Evolutionary conservation across 1,140 invertebrate genomes (phyloP).

Genomic region (Laupala kohalensis): DNA sequence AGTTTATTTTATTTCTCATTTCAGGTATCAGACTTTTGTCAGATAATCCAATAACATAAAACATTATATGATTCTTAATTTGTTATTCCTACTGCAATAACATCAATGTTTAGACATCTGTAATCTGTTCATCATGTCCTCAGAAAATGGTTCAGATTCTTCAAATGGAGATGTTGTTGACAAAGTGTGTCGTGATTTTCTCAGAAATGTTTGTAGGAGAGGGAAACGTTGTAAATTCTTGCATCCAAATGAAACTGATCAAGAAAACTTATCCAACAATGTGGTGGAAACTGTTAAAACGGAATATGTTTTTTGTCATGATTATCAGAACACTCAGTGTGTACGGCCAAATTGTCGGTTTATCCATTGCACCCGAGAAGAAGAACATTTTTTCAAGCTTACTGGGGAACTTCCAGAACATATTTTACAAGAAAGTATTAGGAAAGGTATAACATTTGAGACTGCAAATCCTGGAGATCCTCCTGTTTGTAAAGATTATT

Average conservation of each 20-base stretch:
- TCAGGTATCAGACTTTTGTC: too few species aligned
- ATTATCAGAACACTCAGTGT: constrained; percentile 65
- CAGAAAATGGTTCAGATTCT: constrained; percentile 10
- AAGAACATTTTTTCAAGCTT: constrained; percentile 58
- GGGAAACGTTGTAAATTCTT: constrained; percentile 64
- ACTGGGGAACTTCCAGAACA: constrained; percentile 53
- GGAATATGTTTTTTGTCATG: constrained; percentile 58
- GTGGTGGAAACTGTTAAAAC: constrained; percentile 5
- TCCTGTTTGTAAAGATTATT: constrained; percentile 61
- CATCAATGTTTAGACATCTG: too few species aligned
- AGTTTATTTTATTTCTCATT: too few species aligned
- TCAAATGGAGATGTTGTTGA: constrained; percentile 13
- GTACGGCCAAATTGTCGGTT: constrained; percentile 53
- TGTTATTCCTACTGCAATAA: too few species aligned
- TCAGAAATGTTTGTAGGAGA: constrained; percentile 53
- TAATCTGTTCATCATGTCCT: constrained; percentile 7
- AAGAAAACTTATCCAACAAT: not conserved
- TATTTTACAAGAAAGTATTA: constrained; percentile 27
- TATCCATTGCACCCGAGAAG: constrained; percentile 61
- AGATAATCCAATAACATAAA: too few species aligned
- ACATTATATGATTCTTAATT: too few species aligned
- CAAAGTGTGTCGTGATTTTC: constrained; percentile 43
- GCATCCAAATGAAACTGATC: constrained; percentile 42
- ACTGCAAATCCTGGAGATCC: constrained; percentile 22
- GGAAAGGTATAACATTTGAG: constrained; percentile 17